Base-by-base conservation (phyloP, 1,140 invertebrate genomes). In the Drosophila willistoni region DNA sequence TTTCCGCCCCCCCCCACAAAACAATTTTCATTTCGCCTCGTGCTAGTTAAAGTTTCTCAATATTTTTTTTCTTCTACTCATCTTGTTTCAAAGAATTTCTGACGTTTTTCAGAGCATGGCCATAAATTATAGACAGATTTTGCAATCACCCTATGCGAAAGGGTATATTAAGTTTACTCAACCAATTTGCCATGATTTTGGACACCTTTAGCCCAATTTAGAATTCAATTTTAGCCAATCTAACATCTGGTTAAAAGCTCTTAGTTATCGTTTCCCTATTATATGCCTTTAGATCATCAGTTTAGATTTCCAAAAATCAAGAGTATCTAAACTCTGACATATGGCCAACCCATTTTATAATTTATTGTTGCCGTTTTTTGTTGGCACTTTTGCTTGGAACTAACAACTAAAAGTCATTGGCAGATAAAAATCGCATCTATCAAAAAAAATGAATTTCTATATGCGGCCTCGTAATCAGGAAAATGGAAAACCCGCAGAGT, bases 121-220 rank as follows among this genome's bases (percentile, higher is more conserved):
- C 71, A 79, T 64, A 83, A 82, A 82, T 83, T 72, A 83, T 79
- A 82, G 62, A 39, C 74, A 85, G 66, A 77, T 71, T 71, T 61
- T 44, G 68, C 14, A 19, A 62, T 61, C 59, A 47, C 56, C 59
- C 33, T 17, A 33, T 41, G 47, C 71, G 3, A 51, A 19, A 47
- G 44, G 44, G 44, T 51, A 51, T 51, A 51, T 12, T 2, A 22
- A 68, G 63, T 71, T 51, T 60, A 44, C 10, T 39, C 36, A 39
- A 13, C 12, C 34, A 12, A 5, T 36, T 39, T 12, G 36, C 12
- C 1, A 39, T 13, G 12, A 10, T 12, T 12, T 39, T 39, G 36
- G 10, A 36, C 0, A 36, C 34, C 29, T 29, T 29, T 3, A 10
- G 12, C 1, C 34, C 34, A 36, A 36, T 34, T 34, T 34, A 9